Percentiles rank a stretch among this genome's conserved stretches.
phyloP scores from a whole-genome alignment of 2,888 invertebrate genomes.

The Oithona nana region DNA sequence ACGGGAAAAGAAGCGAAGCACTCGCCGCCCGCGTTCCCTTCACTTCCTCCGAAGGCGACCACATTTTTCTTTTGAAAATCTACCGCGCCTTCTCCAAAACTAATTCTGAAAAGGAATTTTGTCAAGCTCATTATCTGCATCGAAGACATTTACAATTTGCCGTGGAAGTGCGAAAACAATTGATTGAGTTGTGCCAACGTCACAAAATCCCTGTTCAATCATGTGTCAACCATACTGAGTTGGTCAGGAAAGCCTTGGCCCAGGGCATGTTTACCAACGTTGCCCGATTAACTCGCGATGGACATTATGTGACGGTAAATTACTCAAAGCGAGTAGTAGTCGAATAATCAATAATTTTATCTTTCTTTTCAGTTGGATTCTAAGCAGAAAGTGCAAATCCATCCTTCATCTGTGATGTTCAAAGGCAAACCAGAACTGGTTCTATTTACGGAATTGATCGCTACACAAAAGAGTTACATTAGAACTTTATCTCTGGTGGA shows the following conservation, averaged over 20 bases:
- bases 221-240: neutral
- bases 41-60: constrained; percentile 68
- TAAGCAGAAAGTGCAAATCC: constrained; percentile 51
- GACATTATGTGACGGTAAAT: constrained; percentile 45
- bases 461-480: constrained; percentile 61
- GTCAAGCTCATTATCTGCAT: constrained; percentile 70
- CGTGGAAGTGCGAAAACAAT: constrained; percentile 54
- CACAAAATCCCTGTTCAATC: constrained; percentile 23
- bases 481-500: constrained; percentile 56
- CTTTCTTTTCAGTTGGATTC: constrained; percentile 35
- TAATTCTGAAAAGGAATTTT: constrained; percentile 52
- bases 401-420: constrained; percentile 61
- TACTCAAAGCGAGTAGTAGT: neutral
- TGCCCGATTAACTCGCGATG: constrained; percentile 56
- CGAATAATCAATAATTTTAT: neutral
- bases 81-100: constrained; percentile 55
- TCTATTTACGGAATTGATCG: constrained; percentile 66
- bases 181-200: constrained; percentile 47
- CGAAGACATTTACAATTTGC: constrained; percentile 62
- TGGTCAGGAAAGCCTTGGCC: constrained; percentile 48
- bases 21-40: constrained; percentile 52
- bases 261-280: constrained; percentile 67
- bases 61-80: constrained; percentile 72
- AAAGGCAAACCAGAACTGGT: constrained; percentile 50
- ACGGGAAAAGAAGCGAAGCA: constrained; percentile 55